Conservation (phyloP, 2,888 invertebrate genomes). For the Adineta ricciae region DNA sequence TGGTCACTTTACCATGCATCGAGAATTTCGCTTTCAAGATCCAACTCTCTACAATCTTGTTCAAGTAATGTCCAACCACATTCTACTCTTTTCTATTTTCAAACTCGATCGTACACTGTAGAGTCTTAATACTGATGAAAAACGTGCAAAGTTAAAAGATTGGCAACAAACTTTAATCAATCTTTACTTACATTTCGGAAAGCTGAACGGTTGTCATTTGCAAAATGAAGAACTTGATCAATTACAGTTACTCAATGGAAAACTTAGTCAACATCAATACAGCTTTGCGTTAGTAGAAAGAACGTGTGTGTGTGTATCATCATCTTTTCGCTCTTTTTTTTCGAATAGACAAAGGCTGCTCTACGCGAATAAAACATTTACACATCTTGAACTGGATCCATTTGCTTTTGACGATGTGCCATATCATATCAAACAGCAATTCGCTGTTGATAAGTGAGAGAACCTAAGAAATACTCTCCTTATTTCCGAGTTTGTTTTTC, state of each 20-base stretch:
- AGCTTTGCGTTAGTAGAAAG: not conserved
- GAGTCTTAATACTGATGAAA: not conserved
- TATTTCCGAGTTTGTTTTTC: too few species aligned
- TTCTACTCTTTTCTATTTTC: not conserved
- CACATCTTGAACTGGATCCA: constrained; percentile 14
- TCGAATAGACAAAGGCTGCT: not conserved
- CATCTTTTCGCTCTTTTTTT: not conserved
- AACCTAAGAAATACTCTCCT: not conserved
- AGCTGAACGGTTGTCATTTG: not conserved
- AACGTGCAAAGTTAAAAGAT: not conserved
- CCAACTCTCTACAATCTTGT: not conserved
- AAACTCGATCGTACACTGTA: not conserved
- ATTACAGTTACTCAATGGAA: not conserved
- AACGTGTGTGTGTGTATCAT: too few species aligned
- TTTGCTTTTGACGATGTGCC: not conserved
- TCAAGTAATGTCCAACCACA: not conserved
- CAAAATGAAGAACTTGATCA: not conserved
- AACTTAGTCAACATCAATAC: constrained; percentile 15
- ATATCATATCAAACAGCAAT: constrained; percentile 3
- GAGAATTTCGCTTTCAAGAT: constrained; percentile 18
- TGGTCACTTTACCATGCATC: not conserved
- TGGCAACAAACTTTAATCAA: constrained; percentile 12
- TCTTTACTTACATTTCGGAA: not conserved
- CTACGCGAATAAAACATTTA: not conserved
- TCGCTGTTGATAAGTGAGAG: constrained; percentile 14